These are phyloP conservation scores for Acrocephalus scirpaceus DNA, from an alignment of 2,797 vertebrate species.

Conservation along the genomic window DNA sequence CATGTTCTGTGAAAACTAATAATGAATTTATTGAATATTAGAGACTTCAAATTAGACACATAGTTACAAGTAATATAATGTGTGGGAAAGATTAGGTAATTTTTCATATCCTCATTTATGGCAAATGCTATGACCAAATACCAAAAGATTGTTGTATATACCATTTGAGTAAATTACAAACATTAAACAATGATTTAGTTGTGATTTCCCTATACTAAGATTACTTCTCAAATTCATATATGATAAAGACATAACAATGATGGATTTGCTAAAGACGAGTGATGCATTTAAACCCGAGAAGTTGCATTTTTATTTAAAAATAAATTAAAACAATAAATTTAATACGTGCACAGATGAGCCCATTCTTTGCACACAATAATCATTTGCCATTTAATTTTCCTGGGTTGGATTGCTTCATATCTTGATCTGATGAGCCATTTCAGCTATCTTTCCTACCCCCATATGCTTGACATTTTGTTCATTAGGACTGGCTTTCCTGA, in stretches of 20 bases:
- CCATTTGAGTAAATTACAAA: constrained; percentile 49
- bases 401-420: constrained; percentile 64
- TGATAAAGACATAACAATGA: constrained; percentile 74
- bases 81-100: background rate
- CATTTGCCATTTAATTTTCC: constrained; percentile 78
- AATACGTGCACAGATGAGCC: constrained; percentile 76
- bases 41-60: background rate
- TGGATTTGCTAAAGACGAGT: constrained; percentile 83
- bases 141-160: constrained; percentile 27
- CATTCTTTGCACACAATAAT: constrained; percentile 60
- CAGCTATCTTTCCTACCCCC: constrained; percentile 64
- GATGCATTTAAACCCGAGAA: constrained; percentile 77
- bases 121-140: constrained; percentile 18
- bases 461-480: constrained; percentile 69
- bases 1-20: background rate
- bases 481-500: constrained; percentile 69
- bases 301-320: constrained; percentile 81
- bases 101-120: constrained; percentile 10
- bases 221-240: constrained; percentile 79
- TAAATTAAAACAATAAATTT: constrained; percentile 88
- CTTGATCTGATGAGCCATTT: constrained; percentile 72
- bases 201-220: constrained; percentile 71
- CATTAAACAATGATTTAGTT: constrained; percentile 58
- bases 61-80: background rate
- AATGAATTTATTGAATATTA: constrained; percentile 20